Evolutionary conservation across 1,140 invertebrate genomes (phyloP).

Genomic region (Sarcophaga peregrina): DNA sequence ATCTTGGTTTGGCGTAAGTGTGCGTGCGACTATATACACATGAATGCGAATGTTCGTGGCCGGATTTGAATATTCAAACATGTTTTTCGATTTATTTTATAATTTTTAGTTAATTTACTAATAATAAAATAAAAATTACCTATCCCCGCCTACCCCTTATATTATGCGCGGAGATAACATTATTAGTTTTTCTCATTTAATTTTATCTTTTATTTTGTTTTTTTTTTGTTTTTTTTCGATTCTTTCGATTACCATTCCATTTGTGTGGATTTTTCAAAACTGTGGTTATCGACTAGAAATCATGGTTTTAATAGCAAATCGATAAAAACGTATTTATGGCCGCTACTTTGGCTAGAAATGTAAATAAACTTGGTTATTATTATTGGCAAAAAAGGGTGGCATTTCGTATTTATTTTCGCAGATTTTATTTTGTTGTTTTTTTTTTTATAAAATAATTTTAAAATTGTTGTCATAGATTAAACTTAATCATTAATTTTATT

Average conservation of each 20-base stretch:
- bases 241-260: too few relatives aligned
- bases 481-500: constrained; percentile 12
- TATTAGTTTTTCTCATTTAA: neutral
- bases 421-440: neutral
- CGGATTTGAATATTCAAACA: neutral
- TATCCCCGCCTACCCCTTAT: neutral
- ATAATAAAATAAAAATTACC: neutral
- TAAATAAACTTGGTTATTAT: neutral
- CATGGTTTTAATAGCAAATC: neutral
- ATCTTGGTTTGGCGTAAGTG: neutral
- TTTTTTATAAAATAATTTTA: neutral
- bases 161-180: neutral
- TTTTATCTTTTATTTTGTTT: too few relatives aligned
- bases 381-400: neutral
- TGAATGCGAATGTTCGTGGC: neutral
- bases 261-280: too few relatives aligned
- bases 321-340: neutral
- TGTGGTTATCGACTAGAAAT: neutral
- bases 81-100: neutral
- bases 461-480: constrained; percentile 2
- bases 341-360: neutral
- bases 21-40: neutral
- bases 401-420: neutral
- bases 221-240: too few relatives aligned
- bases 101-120: constrained; percentile 12